phyloP scores from a whole-genome alignment of 1,140 invertebrate genomes.

The Periplaneta americana region DNA sequence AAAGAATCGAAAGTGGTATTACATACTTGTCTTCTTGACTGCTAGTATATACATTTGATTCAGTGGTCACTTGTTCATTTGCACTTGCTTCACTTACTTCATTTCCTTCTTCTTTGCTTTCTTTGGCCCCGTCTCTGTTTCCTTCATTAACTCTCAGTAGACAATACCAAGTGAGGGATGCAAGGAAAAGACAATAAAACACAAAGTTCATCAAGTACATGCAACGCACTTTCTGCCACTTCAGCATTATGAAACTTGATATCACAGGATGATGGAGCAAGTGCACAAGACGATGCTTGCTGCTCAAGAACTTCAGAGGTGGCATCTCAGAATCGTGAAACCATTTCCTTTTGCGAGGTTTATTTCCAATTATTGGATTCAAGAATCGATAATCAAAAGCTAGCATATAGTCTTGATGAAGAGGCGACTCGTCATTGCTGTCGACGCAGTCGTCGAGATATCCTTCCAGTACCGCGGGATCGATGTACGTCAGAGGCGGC shows the following conservation, averaged over 20 bases:
- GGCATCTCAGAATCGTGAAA: not conserved
- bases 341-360: not conserved
- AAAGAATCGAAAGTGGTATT: constrained; percentile 31
- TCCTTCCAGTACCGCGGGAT: constrained; percentile 53
- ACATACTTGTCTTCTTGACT: not conserved
- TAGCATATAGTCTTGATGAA: constrained; percentile 57
- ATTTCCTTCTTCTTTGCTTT: not conserved
- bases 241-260: not conserved
- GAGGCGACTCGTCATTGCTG: constrained; percentile 47
- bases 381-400: constrained; percentile 66
- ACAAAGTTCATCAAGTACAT: not conserved
- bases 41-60: not conserved
- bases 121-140: no score
- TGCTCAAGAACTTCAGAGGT: not conserved
- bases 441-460: constrained; percentile 65
- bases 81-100: not conserved
- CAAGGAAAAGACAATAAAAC: not conserved
- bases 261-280: not conserved
- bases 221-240: not conserved
- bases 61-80: not conserved
- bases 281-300: not conserved
- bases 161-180: not conserved
- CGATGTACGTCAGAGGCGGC: constrained; percentile 62
- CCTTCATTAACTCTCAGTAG: not conserved
- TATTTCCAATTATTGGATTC: constrained; percentile 41